Evolutionary conservation across 2,797 vertebrate species (phyloP).

Genomic region (Bryconaethiops microstoma): DNA sequence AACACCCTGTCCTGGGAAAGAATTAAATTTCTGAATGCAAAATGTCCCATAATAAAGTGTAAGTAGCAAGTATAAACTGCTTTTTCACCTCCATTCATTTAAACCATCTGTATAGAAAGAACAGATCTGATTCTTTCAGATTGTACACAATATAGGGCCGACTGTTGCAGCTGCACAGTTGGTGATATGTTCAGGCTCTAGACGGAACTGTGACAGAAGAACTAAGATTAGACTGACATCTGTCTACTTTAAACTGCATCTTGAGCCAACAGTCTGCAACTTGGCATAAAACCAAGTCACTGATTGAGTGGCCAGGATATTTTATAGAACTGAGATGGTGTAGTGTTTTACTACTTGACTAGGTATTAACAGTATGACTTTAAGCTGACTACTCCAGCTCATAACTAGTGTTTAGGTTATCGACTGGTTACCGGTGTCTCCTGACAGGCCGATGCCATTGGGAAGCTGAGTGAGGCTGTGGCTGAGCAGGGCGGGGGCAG

Average conservation of each 20-base stretch:
- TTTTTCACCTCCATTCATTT: neutral
- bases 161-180: too few relatives aligned
- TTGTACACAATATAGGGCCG: neutral
- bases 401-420: neutral
- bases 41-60: too few relatives aligned
- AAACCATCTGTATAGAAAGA: neutral
- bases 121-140: neutral
- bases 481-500: conserved; percentile 77
- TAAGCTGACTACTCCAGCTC: neutral
- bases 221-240: neutral
- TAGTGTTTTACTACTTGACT: neutral
- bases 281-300: neutral
- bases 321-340: too few relatives aligned
- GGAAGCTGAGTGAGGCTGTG: conserved; percentile 75
- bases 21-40: neutral
- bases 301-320: too few relatives aligned
- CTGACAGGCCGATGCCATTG: conserved; percentile 74
- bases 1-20: neutral
- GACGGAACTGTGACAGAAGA: too few relatives aligned
- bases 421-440: conserved; percentile 77
- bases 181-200: too few relatives aligned
- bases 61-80: too few relatives aligned
- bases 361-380: neutral
- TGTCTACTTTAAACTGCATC: neutral
- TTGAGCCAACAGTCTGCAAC: neutral